Percentiles rank a stretch among this genome's conserved stretches.
Evolutionary conservation across 37 sponge, comb jelly and placozoan genomes (phyloP).

Genomic region (Geodia barretti): DNA sequence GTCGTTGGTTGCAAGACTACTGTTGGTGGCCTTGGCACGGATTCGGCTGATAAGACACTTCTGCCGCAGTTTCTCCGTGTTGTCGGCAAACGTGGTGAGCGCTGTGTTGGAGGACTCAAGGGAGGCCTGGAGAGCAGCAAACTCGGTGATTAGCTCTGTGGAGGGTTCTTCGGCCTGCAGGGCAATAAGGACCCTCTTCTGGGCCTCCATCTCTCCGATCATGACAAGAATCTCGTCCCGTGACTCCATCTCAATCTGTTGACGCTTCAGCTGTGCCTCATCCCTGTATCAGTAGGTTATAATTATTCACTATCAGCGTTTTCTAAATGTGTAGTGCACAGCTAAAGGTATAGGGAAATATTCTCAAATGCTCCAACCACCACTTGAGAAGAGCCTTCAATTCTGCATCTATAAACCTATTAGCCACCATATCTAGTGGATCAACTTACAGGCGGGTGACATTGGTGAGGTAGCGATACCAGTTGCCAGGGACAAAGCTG

Average conservation of each 20-base stretch:
- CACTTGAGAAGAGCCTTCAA: no score
- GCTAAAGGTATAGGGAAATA: no score
- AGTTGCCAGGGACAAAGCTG: slow-evolving; percentile 52
- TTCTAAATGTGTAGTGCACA: neutral
- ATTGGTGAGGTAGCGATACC: slow-evolving; percentile 62
- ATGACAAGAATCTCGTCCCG: slow-evolving; percentile 28
- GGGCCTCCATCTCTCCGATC: slow-evolving; percentile 15
- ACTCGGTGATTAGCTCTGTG: neutral
- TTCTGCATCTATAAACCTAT: no score
- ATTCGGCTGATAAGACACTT: slow-evolving; percentile 5
- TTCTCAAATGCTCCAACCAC: no score
- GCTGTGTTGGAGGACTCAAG: neutral
- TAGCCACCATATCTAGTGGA: no score
- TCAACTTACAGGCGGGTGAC: slow-evolving; percentile 16
- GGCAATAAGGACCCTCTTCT: slow-evolving; percentile 3
- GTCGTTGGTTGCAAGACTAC: neutral
- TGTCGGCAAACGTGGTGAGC: neutral
- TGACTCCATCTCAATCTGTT: slow-evolving; percentile 2
- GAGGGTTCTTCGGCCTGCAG: neutral
- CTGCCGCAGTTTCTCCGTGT: slow-evolving; percentile 6
- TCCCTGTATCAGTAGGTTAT: slow-evolving; percentile 2
- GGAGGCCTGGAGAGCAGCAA: neutral
- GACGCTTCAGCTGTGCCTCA: neutral
- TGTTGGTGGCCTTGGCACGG: neutral
- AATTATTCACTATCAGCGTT: neutral